Evolutionary conservation across 2,113 vertebrate species (phyloP), one percentile per base, ranked within the genome.

Genomic region (Camelus bactrianus): DNA sequence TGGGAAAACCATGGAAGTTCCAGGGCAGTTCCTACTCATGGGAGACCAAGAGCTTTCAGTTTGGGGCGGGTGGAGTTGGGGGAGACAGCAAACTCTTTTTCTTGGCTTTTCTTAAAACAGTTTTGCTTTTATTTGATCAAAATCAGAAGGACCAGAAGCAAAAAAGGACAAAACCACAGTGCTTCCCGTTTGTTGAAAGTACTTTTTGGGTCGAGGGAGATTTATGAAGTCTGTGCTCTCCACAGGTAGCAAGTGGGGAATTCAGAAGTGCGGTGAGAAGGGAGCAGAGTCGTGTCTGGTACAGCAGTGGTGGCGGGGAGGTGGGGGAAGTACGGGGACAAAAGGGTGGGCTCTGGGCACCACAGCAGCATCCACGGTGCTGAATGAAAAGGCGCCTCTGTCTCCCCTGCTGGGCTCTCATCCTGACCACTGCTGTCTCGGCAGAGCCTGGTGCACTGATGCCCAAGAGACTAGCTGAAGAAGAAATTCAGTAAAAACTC

Each of bases 391-490:
- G 38, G 38, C 38, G 38, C 35, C 15, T 28, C 50, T 5, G 20
- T 28, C 10, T 26, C 28, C 19, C 8, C 17, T 17, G 26, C 32
- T 4, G 32, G 69, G 8, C 42, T 32, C 56, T 15, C 48, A 8
- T 10, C 28, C 2, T 28, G 12, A 2, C 0, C 73, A 0, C 6
- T 2, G 56, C 19, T 32, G 52, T 6, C 5, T 20, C 19, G 3
- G 65, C 58, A 67, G 62, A 70, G 38, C 54, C 64, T 35, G 52
- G n/a, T 2, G 2, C 13, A 13, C 1, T 7, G 46, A 19, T 62
- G 58, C 80, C 28, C 32, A 6, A 38, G 13, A 16, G 48, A 50
- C 30, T 2, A 26, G 30, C 19, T 0, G 35, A 32, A 32, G 87
- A 24, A 42, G 50, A 69, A 42, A 69, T 7, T 10, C 12, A 8